Base-by-base conservation (phyloP, 1,140 invertebrate genomes). In the Venustaconcha ellipsiformis region DNA sequence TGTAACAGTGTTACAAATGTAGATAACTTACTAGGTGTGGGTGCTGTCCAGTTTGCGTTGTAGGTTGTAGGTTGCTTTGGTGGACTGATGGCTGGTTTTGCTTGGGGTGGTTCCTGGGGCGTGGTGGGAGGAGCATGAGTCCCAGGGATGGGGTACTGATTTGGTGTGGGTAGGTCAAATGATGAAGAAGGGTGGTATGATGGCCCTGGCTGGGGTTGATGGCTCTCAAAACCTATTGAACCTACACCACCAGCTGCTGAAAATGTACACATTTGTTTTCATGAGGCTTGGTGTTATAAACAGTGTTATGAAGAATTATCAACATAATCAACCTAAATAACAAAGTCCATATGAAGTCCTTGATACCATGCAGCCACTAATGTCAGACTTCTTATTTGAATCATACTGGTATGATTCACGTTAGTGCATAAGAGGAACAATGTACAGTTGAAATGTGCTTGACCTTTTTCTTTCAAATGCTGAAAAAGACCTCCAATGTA, bases 41-140 rank as follows among this genome's bases (percentile, higher is more conserved):
- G 83, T 59, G 86, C 86, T 64, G 72, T 78, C 86, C 87, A 88
- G 30, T 80, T 79, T 56, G 63, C 71, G 20, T 48, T 48, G 37
- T 48, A 48, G 6, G 60, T 55, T n/a, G 67, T 58, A 69, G 62
- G 74, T 64, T 76, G 72, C 37, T 20, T 55, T 23, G 76, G 70
- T 30, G 70, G 72, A n/a, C 74, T 75, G 13, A 20, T 70, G 23
- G 72, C 18, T 57, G 72, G 37, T 48, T 48, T 48, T 48, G 37
- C 23, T 15, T 85, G 74, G n/a, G 77, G 60, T 65, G 80, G 74
- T 57, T 86, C 83, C 65, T 85, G 82, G 20, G 86, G 86, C 17
- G 84, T 86, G 37, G 81, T 80, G 18, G 88, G 84, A 20, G 87
- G 87, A 14, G 86, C 85, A 72, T 85, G 82, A 14, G 81, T 73